Conservation (phyloP, 1,140 invertebrate genomes). For the Copidosoma floridanum region DNA sequence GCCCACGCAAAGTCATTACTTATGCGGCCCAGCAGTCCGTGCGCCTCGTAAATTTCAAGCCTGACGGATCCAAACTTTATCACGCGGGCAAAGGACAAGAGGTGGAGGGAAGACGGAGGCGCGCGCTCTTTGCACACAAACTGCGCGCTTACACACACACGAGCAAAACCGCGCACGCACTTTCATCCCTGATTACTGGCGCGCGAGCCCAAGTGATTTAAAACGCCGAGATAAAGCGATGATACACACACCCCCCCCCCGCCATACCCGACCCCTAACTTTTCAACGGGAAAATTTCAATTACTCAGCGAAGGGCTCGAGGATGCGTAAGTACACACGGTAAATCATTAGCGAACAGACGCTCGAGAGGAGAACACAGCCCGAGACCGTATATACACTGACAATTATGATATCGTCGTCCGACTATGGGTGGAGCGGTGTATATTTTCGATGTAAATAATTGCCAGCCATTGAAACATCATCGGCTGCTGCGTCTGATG, state of each 20-base stretch:
- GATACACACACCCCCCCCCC: neutral
- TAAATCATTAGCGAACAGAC: no score
- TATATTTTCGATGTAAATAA: slow-evolving; percentile 2
- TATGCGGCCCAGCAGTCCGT: neutral
- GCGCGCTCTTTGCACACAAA: no score
- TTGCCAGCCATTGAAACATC: no score
- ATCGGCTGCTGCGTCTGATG: no score
- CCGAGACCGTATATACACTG: neutral
- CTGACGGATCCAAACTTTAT: slow-evolving; percentile 26
- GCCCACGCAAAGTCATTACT: slow-evolving; percentile 22
- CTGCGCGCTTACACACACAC: neutral
- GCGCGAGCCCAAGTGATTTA: slow-evolving; percentile 5
- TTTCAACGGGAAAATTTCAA: slow-evolving; percentile 1
- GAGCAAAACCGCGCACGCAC: slow-evolving; percentile 9
- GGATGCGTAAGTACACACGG: no score
- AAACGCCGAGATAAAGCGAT: no score
- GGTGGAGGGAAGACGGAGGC: no score
- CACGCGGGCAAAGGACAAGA: no score
- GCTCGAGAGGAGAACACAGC: no score
- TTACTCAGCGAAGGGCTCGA: slow-evolving; percentile 9
- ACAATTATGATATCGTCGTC: neutral
- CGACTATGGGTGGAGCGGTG: neutral
- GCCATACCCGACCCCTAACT: neutral
- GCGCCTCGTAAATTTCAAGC: slow-evolving; percentile 23
- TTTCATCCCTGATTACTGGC: slow-evolving; percentile 15